A percentile compares a stretch with the other conserved stretches of the same genome.
Conservation (phyloP, 2,113 vertebrate species). For the Tychaedon coryphoeus region DNA sequence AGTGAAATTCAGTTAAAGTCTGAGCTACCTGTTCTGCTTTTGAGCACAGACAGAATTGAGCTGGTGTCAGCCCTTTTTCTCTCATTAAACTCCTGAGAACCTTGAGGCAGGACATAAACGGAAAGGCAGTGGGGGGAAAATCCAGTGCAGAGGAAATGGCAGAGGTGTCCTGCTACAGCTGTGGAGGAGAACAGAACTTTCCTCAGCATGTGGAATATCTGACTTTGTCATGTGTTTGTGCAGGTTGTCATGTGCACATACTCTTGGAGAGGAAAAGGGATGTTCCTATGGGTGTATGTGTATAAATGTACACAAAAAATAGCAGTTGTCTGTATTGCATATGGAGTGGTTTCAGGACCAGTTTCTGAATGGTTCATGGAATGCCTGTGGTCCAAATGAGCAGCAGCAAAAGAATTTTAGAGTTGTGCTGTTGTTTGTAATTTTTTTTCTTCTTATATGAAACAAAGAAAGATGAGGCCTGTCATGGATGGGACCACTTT, state of each 20-base stretch:
- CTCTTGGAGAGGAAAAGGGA: background rate
- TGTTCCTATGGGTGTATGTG: background rate
- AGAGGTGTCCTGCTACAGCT: background rate
- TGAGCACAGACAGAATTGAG: background rate
- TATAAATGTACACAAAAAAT: background rate
- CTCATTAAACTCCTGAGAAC: background rate
- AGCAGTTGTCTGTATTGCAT: background rate
- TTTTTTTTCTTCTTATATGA: background rate
- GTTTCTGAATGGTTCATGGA: background rate
- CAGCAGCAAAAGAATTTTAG: background rate
- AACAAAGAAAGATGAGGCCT: background rate
- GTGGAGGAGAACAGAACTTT: background rate
- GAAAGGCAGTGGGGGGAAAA: background rate
- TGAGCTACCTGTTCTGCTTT: background rate
- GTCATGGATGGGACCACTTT: background rate
- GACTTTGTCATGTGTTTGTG: background rate
- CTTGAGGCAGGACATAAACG: background rate
- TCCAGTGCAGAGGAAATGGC: background rate
- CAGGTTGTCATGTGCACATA: background rate
- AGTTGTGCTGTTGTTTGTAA: background rate
- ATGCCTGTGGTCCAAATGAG: background rate
- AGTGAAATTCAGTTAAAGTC: background rate
- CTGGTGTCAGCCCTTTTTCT: constrained; percentile 8
- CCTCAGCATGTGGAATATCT: background rate
- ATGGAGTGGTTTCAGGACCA: fast-evolving